Evolutionary conservation across 1,140 invertebrate species (phyloP).

Genomic region (Oscheius sp.): DNA sequence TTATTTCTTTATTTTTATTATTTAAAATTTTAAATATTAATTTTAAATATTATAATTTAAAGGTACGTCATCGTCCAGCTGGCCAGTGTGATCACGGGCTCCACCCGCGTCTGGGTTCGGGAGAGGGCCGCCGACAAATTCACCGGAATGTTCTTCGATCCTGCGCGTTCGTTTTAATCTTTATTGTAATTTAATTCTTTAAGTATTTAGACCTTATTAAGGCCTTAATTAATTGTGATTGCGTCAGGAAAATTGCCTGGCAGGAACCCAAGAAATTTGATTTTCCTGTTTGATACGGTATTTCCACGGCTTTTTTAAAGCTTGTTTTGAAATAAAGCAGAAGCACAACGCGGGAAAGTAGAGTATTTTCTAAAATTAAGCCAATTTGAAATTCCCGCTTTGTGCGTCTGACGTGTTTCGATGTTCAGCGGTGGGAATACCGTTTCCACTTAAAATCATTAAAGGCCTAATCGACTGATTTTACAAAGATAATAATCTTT

Average conservation of each 20-base stretch:
- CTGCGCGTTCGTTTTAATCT: constrained; percentile 47
- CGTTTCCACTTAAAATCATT: too few relatives aligned
- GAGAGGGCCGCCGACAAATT: constrained; percentile 51
- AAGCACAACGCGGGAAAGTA: too few relatives aligned
- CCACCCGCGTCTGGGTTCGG: constrained; percentile 54
- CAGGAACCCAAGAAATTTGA: too few relatives aligned
- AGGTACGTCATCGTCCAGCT: constrained; percentile 59
- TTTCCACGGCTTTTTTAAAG: neutral
- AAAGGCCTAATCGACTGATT: too few relatives aligned
- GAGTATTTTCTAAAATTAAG: too few relatives aligned
- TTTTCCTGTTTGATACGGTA: neutral
- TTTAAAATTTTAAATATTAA: neutral
- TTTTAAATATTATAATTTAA: constrained; percentile 15
- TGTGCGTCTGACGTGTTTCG: too few relatives aligned
- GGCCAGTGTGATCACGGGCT: constrained; percentile 54
- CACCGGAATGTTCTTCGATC: constrained; percentile 54
- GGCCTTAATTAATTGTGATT: too few relatives aligned
- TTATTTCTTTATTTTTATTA: neutral
- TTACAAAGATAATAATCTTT: too few relatives aligned
- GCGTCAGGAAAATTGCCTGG: too few relatives aligned
- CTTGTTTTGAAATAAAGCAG: too few relatives aligned
- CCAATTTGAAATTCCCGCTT: too few relatives aligned
- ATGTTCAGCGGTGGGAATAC: too few relatives aligned
- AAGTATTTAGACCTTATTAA: neutral
- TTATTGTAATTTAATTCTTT: neutral